A percentile compares a stretch with the other conserved stretches of the same genome.
These are phyloP conservation scores for Spodoptera frugiperda DNA, from an alignment of 1,140 invertebrate species.

Conservation along the genomic window DNA sequence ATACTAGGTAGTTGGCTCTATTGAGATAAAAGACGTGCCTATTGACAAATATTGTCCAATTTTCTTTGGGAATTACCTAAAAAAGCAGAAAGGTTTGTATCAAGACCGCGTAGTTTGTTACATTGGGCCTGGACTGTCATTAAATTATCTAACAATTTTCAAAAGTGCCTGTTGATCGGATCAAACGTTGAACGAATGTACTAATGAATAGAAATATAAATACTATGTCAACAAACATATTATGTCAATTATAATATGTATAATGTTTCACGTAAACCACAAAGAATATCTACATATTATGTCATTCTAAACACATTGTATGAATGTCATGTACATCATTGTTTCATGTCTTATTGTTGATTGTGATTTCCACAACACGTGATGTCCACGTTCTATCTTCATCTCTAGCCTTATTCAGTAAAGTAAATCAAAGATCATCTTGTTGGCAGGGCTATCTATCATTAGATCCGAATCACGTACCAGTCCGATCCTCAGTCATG, in stretches of 20 bases:
- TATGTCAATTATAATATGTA: no score
- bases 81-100: neutral
- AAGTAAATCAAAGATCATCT: conserved; percentile 47
- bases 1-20: no score
- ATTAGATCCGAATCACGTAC: conserved; percentile 62
- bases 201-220: no score
- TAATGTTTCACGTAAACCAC: no score
- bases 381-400: conserved; percentile 27
- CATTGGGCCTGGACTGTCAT: no score
- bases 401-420: conserved; percentile 40
- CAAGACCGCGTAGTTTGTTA: neutral
- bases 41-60: no score
- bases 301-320: neutral
- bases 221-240: no score
- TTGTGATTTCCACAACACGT: conserved; percentile 15
- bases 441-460: conserved; percentile 41
- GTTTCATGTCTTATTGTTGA: conserved; percentile 13
- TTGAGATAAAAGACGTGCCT: no score
- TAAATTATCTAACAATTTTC: no score
- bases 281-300: neutral
- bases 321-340: conserved; percentile 4
- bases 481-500: conserved; percentile 63
- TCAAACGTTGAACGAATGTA: no score
- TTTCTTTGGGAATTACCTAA: no score
- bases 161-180: no score